Evolutionary conservation across 2,888 invertebrate species (phyloP), one percentile per base, ranked within the genome.

Genomic region (Andricus curvator): DNA sequence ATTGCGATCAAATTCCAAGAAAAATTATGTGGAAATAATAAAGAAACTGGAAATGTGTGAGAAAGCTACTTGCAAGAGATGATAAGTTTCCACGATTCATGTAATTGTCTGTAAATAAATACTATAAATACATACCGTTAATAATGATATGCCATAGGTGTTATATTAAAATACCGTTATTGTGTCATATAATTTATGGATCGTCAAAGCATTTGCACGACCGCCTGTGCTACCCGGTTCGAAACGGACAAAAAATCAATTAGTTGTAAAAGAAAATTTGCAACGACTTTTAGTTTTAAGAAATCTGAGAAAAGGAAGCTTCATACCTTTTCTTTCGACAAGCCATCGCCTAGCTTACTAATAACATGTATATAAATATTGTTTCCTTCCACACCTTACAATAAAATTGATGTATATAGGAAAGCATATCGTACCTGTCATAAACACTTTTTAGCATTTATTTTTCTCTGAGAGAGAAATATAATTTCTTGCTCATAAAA

Each of bases 61-160:
- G 62, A 79, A 56, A 78, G 25, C 33, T 64, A 29, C 41, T 64
- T 88, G 90, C 89, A 90, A 91, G 88, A 87, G 90, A 91, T 90
- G 90, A 90, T 91, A 90, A 90, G 88, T 89, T 90, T 90, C 91
- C 90, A 90, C 90, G 90, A 92, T 91, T 92, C 90, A 91, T 92
- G 92, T 92, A 92, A 92, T 92, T 92, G 89, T 90, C 90, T 90
- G 92, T 92, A 92, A 92, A 92, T 92, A 92, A 83, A 90, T 91
- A 92, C 90, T 89, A 87, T 89, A 90, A 89, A 88, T 87, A 90
- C 88, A 89, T 90, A 89, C 91, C 89, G 88, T 91, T 91, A 92
- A 92, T 91, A 90, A 91, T 89, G 88, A 92, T 91, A 92, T 91
- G 90, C 91, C 90, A 89, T 92, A 91, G 90, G 92, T 92, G 92